Conservation (phyloP, 2,797 vertebrate species). For the Steatocranus sp. region DNA sequence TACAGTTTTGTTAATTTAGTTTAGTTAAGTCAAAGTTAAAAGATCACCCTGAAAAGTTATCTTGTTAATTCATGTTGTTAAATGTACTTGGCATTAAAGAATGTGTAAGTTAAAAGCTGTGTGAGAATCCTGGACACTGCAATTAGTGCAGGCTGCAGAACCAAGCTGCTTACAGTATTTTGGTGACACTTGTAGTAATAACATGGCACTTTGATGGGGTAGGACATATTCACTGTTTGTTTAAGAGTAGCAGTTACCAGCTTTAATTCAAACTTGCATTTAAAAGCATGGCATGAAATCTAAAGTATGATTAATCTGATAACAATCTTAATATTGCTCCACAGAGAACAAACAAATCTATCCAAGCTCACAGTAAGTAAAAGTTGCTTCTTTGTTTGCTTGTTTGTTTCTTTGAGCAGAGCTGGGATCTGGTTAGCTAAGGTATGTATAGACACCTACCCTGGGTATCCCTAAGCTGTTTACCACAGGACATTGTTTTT, state of each 20-base stretch:
- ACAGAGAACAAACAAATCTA: not conserved
- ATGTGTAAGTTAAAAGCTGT: not conserved
- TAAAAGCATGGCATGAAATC: not conserved
- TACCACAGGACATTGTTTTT: not conserved
- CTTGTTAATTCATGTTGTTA: not conserved
- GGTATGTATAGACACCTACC: not conserved
- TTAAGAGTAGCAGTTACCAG: not conserved
- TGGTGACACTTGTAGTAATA: accelerated
- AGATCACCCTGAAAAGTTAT: accelerated
- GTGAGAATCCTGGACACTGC: not conserved
- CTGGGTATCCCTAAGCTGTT: not conserved
- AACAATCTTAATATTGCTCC: not conserved
- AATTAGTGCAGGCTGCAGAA: not conserved
- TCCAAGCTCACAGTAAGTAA: not conserved
- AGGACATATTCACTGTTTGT: not conserved
- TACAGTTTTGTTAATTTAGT: not conserved
- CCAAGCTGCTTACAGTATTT: not conserved
- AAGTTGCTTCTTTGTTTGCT: not conserved
- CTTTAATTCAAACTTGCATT: not conserved
- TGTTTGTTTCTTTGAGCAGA: not conserved
- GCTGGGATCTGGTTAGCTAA: not conserved
- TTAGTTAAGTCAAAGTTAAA: not conserved
- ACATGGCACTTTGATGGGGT: not conserved
- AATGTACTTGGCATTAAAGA: not conserved
- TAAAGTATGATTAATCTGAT: not conserved